Evolutionary conservation across 2,113 vertebrate species (phyloP), one percentile per base, ranked within the genome.

Genomic region (Carollia perspicillata): DNA sequence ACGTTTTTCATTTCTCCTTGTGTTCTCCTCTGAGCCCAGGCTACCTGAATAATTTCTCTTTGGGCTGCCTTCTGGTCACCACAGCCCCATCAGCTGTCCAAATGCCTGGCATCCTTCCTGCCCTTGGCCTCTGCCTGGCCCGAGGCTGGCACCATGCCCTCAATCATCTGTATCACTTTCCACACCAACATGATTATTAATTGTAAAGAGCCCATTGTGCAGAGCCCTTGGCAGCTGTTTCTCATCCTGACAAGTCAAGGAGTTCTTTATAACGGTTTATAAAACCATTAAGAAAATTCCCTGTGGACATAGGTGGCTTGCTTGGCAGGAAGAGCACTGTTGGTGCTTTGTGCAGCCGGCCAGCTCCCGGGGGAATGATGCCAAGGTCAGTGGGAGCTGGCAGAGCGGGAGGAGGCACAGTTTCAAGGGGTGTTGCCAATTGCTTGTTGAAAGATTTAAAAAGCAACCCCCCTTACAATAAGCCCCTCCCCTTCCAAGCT

Each of bases 241-340:
- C 97, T 93, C 28, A 97, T 98, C 96, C 97, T 95, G 96, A 98
- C 96, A 97, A 97, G 97, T 98, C 72, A 44, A 98, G 96, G 95
- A 97, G 89, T 91, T 97, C 97, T 98, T 98, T 97, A 84, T 96
- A 97, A 97, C 40, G 63, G 97, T 98, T 98, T 98, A 98, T 98
- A 98, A 98, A 98, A 97, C 98, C 97, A 98, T 98, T 98, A 98
- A 97, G 97, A 97, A 94, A 97, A 97, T 97, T 97, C 97, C 91
- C 44, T 96, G 95, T 97, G 98, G 97, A 95, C 90, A 89, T 91
- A 96, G 83, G 97, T 96, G 96, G 94, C 97, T 98, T 97, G 96
- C 97, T 98, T 97, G 97, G 98, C 98, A 86, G 94, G 92, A 96
- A 97, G 95, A 96, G 72, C 28, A 87, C 97, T 96, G 75, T 53